Percentiles rank a stretch among this genome's conserved stretches.
Conservation (phyloP, 2,113 vertebrate species). For the Lophius piscatorius region DNA sequence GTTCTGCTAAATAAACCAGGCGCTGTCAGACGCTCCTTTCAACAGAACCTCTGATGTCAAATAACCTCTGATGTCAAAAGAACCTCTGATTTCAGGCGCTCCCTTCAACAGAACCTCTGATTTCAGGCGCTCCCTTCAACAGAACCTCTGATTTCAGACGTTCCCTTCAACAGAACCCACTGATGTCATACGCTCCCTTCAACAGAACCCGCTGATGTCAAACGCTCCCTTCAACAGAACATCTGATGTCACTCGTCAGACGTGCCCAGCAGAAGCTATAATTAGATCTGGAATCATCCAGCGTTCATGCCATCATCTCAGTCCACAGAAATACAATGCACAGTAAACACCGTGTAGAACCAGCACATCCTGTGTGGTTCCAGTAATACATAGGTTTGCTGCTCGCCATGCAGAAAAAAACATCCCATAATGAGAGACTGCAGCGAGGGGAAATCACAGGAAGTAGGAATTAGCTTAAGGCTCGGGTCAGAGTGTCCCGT, state of each 20-base stretch:
- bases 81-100: too few relatives aligned
- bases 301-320: slow-evolving; percentile 25
- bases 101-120: too few relatives aligned
- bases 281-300: slow-evolving; percentile 23
- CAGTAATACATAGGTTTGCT: slow-evolving; percentile 38
- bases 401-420: slow-evolving; percentile 6
- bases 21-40: too few relatives aligned
- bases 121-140: too few relatives aligned
- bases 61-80: too few relatives aligned
- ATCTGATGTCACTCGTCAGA: slow-evolving; percentile 55
- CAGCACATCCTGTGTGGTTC: slow-evolving; percentile 53
- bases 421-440: slow-evolving; percentile 62
- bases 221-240: slow-evolving; percentile 25
- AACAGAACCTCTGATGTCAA: slow-evolving; percentile 62
- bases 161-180: too few relatives aligned
- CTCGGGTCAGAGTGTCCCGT: slow-evolving; percentile 1
- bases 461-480: slow-evolving; percentile 19
- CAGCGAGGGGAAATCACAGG: slow-evolving; percentile 34
- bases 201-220: slow-evolving; percentile 57
- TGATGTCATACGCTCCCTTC: neutral
- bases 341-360: slow-evolving; percentile 43
- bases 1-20: too few relatives aligned
- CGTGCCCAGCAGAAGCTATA: slow-evolving; percentile 43
- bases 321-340: slow-evolving; percentile 38
- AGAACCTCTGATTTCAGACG: too few relatives aligned